phyloP scores from a whole-genome alignment of 2,797 vertebrate species.

The Anguilla marmorata region DNA sequence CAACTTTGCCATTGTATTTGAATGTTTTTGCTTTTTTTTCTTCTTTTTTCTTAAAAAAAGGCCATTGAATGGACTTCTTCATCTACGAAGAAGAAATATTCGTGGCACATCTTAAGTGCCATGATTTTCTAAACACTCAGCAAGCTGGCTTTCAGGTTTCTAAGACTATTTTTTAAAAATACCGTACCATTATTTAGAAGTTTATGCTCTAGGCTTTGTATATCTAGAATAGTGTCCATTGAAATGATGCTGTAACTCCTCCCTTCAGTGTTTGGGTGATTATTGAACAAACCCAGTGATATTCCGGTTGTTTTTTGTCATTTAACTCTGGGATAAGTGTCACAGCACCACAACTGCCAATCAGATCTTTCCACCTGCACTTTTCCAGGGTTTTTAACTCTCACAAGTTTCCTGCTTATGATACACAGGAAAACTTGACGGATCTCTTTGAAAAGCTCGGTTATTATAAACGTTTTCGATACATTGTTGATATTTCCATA shows the following conservation, averaged over 20 bases:
- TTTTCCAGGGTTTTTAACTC: constrained; percentile 17
- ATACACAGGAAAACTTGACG: constrained; percentile 26
- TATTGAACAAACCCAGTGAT: constrained; percentile 15
- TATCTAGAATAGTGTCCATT: constrained; percentile 61
- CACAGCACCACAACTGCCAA: constrained; percentile 57
- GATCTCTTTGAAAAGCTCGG: background rate
- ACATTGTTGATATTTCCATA: constrained; percentile 18
- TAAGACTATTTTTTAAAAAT: constrained; percentile 27
- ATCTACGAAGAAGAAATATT: constrained; percentile 50
- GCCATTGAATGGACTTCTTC: constrained; percentile 50
- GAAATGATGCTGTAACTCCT: constrained; percentile 59
- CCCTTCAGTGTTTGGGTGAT: constrained; percentile 48
- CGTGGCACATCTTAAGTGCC: constrained; percentile 42
- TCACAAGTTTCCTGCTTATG: constrained; percentile 24
- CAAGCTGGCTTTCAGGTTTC: constrained; percentile 26
- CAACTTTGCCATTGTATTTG: constrained; percentile 63
- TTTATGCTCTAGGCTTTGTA: constrained; percentile 18
- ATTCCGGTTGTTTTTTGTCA: background rate
- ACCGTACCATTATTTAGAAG: constrained; percentile 28
- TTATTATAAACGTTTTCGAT: background rate
- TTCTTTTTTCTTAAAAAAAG: constrained; percentile 54
- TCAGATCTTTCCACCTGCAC: constrained; percentile 50
- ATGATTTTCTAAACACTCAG: constrained; percentile 29
- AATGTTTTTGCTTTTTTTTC: constrained; percentile 48
- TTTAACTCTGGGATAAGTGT: constrained; percentile 46